These are phyloP conservation scores for Atta cephalotes DNA, from an alignment of 1,140 invertebrate species.

Conservation along the genomic window DNA sequence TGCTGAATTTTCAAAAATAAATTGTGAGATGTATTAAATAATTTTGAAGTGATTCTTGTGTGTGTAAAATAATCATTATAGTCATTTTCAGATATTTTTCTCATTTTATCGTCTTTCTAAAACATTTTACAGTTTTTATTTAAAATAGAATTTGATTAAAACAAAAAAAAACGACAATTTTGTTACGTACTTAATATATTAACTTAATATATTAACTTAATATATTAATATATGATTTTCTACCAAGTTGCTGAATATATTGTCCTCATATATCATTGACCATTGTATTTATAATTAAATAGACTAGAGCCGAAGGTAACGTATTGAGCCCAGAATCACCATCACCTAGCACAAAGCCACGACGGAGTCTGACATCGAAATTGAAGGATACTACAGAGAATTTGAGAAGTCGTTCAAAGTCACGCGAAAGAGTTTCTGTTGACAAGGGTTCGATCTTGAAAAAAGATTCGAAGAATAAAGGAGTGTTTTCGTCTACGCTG, in stretches of 20 bases:
- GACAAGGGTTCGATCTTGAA: slow-evolving; percentile 81
- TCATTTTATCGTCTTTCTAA: not conserved
- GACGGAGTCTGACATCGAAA: slow-evolving; percentile 83
- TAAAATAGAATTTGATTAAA: not conserved
- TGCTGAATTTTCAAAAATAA: slow-evolving; percentile 32
- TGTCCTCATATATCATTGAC: not conserved
- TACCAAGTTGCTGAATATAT: not conserved
- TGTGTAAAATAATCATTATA: not conserved
- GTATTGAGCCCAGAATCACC: slow-evolving; percentile 90
- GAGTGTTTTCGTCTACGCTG: slow-evolving; percentile 85
- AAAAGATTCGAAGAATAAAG: slow-evolving; percentile 85
- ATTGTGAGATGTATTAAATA: slow-evolving; percentile 7
- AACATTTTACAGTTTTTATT: not conserved
- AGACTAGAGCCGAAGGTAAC: slow-evolving; percentile 80
- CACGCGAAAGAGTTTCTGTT: slow-evolving; percentile 76
- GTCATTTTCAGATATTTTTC: not conserved
- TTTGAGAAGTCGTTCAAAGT: slow-evolving; percentile 82
- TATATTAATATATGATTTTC: not conserved
- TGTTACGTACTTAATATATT: not conserved
- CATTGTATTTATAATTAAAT: slow-evolving; percentile 55
- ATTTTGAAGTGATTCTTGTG: too few species aligned
- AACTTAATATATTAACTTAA: not conserved
- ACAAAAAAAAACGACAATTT: not conserved
- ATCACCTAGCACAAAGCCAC: slow-evolving; percentile 82
- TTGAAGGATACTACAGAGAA: slow-evolving; percentile 84